Conservation (phyloP, 2,888 invertebrate genomes). For the Drosophila mayaguana region DNA sequence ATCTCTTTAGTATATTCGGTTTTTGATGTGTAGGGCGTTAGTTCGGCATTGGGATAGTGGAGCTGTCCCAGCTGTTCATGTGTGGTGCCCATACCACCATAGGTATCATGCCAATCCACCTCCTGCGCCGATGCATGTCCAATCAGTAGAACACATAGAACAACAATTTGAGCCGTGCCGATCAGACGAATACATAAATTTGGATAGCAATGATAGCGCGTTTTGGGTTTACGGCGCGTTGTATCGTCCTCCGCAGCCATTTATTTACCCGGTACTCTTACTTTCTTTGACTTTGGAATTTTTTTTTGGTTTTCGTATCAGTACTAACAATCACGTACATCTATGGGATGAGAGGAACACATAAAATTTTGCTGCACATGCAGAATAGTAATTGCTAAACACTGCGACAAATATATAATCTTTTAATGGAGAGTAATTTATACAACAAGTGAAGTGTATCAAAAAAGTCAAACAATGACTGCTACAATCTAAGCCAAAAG, state of each 20-base stretch:
- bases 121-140: not conserved
- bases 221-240: not conserved
- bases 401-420: not conserved
- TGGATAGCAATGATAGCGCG: not conserved
- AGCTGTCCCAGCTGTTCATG: conserved; percentile 52
- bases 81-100: conserved; percentile 27
- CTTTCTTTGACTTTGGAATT: too few relatives aligned
- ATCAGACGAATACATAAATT: not conserved
- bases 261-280: not conserved
- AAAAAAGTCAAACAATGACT: conserved; percentile 11
- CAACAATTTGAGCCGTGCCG: not conserved
- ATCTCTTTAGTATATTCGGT: not conserved
- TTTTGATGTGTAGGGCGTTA: conserved; percentile 25
- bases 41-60: conserved; percentile 30
- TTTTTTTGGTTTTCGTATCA: not conserved
- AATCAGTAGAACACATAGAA: conserved; percentile 8
- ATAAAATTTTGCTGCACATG: conserved; percentile 22
- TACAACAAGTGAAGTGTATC: conserved; percentile 7
- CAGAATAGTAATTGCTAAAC: not conserved
- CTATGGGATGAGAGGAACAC: conserved; percentile 6
- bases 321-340: not conserved
- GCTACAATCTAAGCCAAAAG: not conserved
- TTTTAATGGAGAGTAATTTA: conserved; percentile 11
- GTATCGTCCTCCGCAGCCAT: conserved; percentile 1
- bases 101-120: rapidly evolving